These are phyloP conservation scores for Nowickia ferox DNA, from an alignment of 2,888 invertebrate genomes.

Conservation along the genomic window DNA sequence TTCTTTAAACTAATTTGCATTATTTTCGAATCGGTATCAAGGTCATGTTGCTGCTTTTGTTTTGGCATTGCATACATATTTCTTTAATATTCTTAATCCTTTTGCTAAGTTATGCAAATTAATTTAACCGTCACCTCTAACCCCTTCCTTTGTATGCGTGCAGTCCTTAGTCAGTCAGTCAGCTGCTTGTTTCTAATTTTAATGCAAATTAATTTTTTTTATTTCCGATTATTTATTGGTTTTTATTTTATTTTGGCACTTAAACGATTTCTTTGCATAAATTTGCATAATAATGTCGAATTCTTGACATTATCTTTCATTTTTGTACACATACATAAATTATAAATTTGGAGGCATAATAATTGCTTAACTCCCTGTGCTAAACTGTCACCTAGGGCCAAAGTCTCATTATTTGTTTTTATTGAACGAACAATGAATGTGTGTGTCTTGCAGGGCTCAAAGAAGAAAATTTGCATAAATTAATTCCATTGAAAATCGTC, in stretches of 20 bases:
- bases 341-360: slow-evolving; percentile 40
- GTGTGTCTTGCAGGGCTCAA: background rate
- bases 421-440: background rate
- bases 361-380: slow-evolving; percentile 31
- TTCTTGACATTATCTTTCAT: slow-evolving; percentile 45
- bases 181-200: slow-evolving; percentile 29
- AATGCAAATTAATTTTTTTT: slow-evolving; percentile 30
- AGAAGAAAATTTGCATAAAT: slow-evolving; percentile 31
- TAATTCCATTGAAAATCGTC: background rate
- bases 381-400: background rate
- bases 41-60: slow-evolving; percentile 20
- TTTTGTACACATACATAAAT: slow-evolving; percentile 51
- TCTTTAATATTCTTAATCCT: slow-evolving; percentile 31
- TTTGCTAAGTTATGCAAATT: slow-evolving; percentile 68
- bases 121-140: slow-evolving; percentile 44
- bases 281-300: slow-evolving; percentile 65
- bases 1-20: slow-evolving; percentile 26
- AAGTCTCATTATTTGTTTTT: background rate
- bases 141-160: slow-evolving; percentile 2
- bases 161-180: background rate
- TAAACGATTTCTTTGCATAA: slow-evolving; percentile 35
- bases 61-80: slow-evolving; percentile 2
- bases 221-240: slow-evolving; percentile 54
- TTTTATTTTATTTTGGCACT: slow-evolving; percentile 19
- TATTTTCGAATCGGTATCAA: slow-evolving; percentile 17